Base-by-base conservation (phyloP, 2,113 vertebrate genomes). In the Oplegnathus fasciatus region DNA sequence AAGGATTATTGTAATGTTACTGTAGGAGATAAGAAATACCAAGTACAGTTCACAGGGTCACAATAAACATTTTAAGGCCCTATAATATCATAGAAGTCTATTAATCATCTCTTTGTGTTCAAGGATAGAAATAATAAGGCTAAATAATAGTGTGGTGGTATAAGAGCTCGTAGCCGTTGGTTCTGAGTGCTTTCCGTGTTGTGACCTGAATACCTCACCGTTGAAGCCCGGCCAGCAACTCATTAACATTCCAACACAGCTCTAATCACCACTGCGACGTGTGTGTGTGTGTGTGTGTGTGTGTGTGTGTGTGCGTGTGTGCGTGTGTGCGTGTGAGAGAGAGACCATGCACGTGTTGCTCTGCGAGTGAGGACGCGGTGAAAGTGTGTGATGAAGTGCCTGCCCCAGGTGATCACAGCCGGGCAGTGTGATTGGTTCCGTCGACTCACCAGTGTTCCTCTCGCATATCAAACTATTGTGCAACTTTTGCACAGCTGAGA, bases 231-330 rank as follows among this genome's bases (percentile, higher is more conserved):
- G 90, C 92, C 91, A 92, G 80, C 80, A 28, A 69, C 89, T 92
- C 92, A 90, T 95, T 94, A 95, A 94, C 94, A 93, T 95, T 94
- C 94, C 94, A 83, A 68, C 79, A 82, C 75, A 62, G 58, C 79
- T 84, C 90, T 88, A 92, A 93, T 94, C 93, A 87, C 80, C 68
- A 74, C 34, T 80, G 58, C 65, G 32, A 64, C 4, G 52, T 64
- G 84, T 61, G 58, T 64, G 72, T 32, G 79, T 52, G 71, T 40
- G 62, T 4, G 20, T 46, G 48, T 15, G 34, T 61, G 46, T 65
- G 61, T 78, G 75, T 72, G 71, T 66, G 62, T 72, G 52, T 77
- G 60, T 17, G 67, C 58, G 68, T 80, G 72, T 34, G 26, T 76
- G 55, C 37, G 32, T 62, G 73, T 48, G n/a, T 64, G 62, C 55